phyloP scores from a whole-genome alignment of 37 sponge, comb jelly and placozoan species.

The Aplysina aerophoba region DNA sequence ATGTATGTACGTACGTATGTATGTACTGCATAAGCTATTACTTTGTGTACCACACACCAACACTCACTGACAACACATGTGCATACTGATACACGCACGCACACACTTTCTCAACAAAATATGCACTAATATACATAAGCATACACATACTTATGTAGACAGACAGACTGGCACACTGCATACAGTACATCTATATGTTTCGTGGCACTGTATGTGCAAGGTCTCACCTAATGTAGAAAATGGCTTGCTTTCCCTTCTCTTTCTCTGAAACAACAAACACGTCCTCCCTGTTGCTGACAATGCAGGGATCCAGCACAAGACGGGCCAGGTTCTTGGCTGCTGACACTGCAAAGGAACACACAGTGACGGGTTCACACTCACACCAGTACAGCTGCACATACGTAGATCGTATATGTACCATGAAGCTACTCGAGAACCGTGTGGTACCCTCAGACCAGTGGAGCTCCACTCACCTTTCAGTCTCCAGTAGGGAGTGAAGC shows the following conservation, averaged over 20 bases:
- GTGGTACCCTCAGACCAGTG: too few species aligned
- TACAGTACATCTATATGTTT: too few species aligned
- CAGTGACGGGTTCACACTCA: too few species aligned
- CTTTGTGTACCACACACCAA: background rate
- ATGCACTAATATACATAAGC: background rate
- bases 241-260: conserved; percentile 55
- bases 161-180: too few species aligned
- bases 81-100: background rate
- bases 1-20: background rate
- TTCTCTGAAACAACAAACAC: conserved; percentile 72
- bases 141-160: too few species aligned
- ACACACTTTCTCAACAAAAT: background rate
- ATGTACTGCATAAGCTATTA: background rate
- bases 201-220: background rate
- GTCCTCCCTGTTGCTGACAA: conserved; percentile 57
- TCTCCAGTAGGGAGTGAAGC: conserved; percentile 77
- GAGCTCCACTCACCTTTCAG: conserved; percentile 45
- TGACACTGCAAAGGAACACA: conserved; percentile 28
- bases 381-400: too few species aligned
- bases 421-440: too few species aligned
- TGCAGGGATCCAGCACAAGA: conserved; percentile 49
- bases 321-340: conserved; percentile 52
- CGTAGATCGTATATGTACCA: too few species aligned
- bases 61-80: background rate
- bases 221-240: conserved; percentile 72